Conservation (phyloP, 2,888 invertebrate genomes). For the Bimastos eiseni region DNA sequence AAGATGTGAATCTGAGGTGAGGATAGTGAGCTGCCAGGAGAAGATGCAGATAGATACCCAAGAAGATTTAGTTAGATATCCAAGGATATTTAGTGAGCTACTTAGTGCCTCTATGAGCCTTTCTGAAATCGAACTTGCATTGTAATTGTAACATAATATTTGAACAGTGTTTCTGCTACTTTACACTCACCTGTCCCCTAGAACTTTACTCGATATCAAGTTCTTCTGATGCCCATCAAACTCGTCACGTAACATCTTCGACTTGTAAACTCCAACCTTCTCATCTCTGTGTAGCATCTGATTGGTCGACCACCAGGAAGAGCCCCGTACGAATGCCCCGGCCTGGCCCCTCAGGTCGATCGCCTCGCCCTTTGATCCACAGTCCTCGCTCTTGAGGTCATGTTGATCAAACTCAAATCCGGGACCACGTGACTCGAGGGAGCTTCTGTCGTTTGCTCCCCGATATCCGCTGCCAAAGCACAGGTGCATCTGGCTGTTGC, state of each 20-base stretch:
- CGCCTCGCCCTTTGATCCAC: background rate
- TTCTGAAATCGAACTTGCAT: background rate
- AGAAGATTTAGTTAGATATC: too few species aligned
- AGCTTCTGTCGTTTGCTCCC: background rate
- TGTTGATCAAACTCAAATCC: background rate
- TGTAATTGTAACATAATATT: background rate
- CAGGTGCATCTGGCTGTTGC: background rate
- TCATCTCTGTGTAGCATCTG: background rate
- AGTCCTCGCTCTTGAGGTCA: background rate
- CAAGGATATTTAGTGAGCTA: too few species aligned
- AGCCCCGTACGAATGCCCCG: background rate
- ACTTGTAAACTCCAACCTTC: constrained; percentile 8
- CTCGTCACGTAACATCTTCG: background rate
- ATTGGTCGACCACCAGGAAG: constrained; percentile 2
- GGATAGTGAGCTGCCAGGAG: too few species aligned
- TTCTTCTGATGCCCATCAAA: background rate
- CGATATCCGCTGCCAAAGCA: constrained; percentile 13
- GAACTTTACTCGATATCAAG: background rate
- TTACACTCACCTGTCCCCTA: background rate
- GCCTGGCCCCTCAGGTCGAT: background rate
- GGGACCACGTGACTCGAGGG: background rate
- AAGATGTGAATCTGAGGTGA: too few species aligned
- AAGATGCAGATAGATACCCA: too few species aligned
- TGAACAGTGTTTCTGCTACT: background rate
- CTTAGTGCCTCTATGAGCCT: background rate